Conservation (phyloP, 64 coral and sea anemone genomes). For the Anthopleura sola region DNA sequence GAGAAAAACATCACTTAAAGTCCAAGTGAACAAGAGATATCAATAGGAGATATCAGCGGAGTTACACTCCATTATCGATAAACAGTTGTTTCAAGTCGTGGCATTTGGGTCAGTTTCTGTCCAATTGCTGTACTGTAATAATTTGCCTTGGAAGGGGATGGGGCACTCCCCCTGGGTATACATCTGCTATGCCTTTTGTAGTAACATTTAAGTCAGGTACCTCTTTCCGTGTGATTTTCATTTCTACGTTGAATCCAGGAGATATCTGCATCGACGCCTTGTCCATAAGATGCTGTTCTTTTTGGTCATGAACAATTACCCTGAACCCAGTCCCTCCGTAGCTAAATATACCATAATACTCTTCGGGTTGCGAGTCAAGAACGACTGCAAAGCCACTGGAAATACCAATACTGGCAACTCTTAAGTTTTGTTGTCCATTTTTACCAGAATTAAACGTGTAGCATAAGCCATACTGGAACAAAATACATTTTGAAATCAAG, state of each 20-base stretch:
- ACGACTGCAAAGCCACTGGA: not conserved
- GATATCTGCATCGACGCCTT: not conserved
- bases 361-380: slow-evolving; percentile 12
- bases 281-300: not conserved
- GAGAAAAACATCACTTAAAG: too few relatives aligned
- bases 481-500: too few relatives aligned
- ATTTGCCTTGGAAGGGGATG: too few relatives aligned
- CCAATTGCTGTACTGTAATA: too few relatives aligned
- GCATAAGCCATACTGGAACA: slow-evolving; percentile 34
- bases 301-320: slow-evolving; percentile 9
- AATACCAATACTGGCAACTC: not conserved
- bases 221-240: slow-evolving; percentile 32
- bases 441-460: slow-evolving; percentile 48
- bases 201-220: not conserved
- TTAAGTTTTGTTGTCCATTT: not conserved
- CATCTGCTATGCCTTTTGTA: too few relatives aligned
- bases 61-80: too few relatives aligned
- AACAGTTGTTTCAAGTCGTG: too few relatives aligned
- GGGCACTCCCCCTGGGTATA: too few relatives aligned
- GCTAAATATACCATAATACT: slow-evolving; percentile 36
- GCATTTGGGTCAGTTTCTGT: too few relatives aligned
- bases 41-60: too few relatives aligned
- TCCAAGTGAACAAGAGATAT: too few relatives aligned
- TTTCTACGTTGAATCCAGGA: slow-evolving; percentile 32
- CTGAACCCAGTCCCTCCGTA: slow-evolving; percentile 17